These are phyloP conservation scores for Melinaea menophilus DNA, from an alignment of 2,888 invertebrate species.

Conservation along the genomic window DNA sequence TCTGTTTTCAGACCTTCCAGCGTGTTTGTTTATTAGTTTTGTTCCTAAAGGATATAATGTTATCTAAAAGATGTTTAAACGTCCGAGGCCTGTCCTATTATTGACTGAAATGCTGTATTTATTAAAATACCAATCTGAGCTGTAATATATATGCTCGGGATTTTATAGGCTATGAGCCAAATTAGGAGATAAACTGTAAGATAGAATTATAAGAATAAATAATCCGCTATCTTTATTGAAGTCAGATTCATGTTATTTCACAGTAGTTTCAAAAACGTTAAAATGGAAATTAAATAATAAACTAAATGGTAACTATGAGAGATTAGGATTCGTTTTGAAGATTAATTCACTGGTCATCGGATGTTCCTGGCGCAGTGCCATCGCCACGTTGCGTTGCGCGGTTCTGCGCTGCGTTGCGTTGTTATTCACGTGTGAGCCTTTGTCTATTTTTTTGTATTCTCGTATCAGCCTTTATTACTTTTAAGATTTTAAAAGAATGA, in stretches of 20 bases:
- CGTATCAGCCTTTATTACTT: not conserved
- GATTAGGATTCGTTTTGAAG: constrained; percentile 23
- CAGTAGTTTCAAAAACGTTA: constrained; percentile 2
- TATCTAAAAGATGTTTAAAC: constrained; percentile 16
- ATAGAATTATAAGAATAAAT: not conserved
- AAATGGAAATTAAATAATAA: constrained; percentile 13
- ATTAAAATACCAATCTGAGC: not conserved
- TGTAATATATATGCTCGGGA: not conserved
- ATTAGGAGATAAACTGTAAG: not conserved
- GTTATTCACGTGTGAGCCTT: constrained; percentile 18
- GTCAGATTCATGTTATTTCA: too few species aligned
- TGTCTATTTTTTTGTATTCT: constrained; percentile 20
- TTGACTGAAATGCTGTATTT: constrained; percentile 6
- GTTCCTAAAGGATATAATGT: constrained; percentile 1
- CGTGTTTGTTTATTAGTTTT: not conserved
- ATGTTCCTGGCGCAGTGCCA: constrained; percentile 30
- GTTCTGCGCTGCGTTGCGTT: not conserved
- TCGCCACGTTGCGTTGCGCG: constrained; percentile 16
- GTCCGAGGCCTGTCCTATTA: constrained; percentile 6
- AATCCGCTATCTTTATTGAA: too few species aligned
- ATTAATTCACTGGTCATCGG: constrained; percentile 27
- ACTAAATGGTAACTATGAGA: constrained; percentile 19
- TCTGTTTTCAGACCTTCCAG: not conserved
- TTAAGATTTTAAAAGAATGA: constrained; percentile 9
- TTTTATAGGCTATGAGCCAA: constrained; percentile 4